These are phyloP conservation scores for Tetrapedia diversipes DNA, from an alignment of 2,888 invertebrate genomes.

Conservation along the genomic window DNA sequence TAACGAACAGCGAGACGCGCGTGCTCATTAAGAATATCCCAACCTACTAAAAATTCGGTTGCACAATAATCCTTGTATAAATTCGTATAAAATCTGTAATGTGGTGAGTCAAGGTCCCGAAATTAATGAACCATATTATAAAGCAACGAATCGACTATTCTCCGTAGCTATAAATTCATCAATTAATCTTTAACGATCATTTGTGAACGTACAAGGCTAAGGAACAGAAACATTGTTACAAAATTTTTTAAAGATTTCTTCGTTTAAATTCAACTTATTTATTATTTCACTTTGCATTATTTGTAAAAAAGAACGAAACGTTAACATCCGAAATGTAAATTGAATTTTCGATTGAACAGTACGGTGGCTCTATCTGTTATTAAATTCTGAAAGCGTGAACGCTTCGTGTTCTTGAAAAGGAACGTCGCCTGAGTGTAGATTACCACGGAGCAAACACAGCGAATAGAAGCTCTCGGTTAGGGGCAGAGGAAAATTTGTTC, in stretches of 20 bases:
- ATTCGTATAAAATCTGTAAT: background rate
- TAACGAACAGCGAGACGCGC: background rate
- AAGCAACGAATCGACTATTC: no score
- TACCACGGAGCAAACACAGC: background rate
- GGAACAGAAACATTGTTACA: no score
- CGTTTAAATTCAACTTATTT: no score
- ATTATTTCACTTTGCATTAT: no score
- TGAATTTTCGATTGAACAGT: background rate
- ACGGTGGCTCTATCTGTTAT: slow-evolving; percentile 41
- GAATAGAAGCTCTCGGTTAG: background rate
- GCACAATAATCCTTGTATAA: background rate
- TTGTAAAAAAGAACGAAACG: no score
- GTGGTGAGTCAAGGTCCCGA: background rate
- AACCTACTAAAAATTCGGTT: background rate
- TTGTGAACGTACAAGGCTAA: no score
- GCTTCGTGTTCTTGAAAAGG: no score
- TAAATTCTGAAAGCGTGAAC: background rate
- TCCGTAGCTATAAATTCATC: no score
- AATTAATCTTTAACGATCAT: no score
- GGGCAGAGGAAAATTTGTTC: background rate
- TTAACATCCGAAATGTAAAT: no score
- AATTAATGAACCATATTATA: background rate
- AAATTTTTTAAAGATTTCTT: no score
- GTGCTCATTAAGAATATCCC: background rate
- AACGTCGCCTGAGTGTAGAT: slow-evolving; percentile 11